Base-by-base conservation (phyloP, 2,113 vertebrate genomes). In the Herpailurus yagouaroundi region DNA sequence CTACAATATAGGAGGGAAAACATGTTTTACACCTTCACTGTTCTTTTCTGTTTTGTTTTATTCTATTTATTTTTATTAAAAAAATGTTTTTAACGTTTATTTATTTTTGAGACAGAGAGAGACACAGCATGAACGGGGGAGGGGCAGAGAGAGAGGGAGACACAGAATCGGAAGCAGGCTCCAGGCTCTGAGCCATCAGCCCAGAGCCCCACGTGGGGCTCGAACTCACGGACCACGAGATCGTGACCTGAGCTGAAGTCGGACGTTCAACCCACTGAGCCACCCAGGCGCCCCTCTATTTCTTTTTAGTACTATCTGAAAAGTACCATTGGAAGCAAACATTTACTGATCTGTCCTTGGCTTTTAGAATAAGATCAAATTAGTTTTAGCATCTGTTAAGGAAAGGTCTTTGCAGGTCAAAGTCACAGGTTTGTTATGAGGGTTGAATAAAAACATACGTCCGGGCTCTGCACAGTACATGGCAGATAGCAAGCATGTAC, bases 201-300 rank as follows among this genome's bases (percentile, higher is more conserved):
- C 41, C 41, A 41, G 41, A 41, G 5, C 41, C 41, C 5, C 5
- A 41, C 5, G 5, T 5, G 1, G 41, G 41, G 41, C 41, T 41
- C 41, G 41, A 41, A 41, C 41, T 41, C 41, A 5, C 41, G 1
- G 1, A 41, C 5, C 41, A 0, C 0, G 41, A 41, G 41, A 41
- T 41, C 41, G 41, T 41, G 41, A 41, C 41, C 41, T 41, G 41
- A 41, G 41, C 41, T 41, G 41, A 41, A 41, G 41, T 41, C 41
- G 41, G 41, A 41, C 5, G 41, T 5, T 41, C 5, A 41, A 41
- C 41, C 41, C 5, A 41, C 41, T 41, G 41, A 5, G 41, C 41
- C 41, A 41, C 5, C 41, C 41, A 41, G 41, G 5, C 5, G 41
- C 41, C 41, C 41, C 36, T 41, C 41, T 41, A 41, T 41, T 41